A percentile compares a stretch with the other conserved stretches of the same genome.
These are phyloP conservation scores for Caenorhabditis sulstoni DNA, from an alignment of 2,888 invertebrate genomes.

Conservation along the genomic window DNA sequence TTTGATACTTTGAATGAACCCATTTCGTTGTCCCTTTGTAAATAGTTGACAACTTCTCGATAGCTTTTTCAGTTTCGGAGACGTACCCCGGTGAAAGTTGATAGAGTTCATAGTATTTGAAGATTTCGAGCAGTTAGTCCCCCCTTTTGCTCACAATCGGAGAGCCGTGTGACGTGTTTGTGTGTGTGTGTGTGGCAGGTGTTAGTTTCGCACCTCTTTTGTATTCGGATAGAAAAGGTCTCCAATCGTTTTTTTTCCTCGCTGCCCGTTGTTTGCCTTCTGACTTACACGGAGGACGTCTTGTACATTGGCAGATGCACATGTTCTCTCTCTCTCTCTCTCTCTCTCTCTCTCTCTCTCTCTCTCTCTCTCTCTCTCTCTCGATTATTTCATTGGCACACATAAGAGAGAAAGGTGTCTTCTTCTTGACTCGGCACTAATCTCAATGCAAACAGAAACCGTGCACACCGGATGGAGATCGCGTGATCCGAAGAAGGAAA, in stretches of 20 bases:
- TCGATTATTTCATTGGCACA: constrained; percentile 37
- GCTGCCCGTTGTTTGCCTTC: constrained; percentile 7
- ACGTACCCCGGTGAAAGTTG: too few species aligned
- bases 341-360: too few species aligned
- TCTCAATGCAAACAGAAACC: constrained; percentile 13
- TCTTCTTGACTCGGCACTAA: constrained; percentile 6
- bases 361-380: too few species aligned
- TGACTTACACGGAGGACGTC: constrained; percentile 20
- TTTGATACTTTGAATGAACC: too few species aligned
- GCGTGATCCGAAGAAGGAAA: constrained; percentile 9
- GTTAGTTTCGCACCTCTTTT: constrained; percentile 36
- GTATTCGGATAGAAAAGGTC: too few species aligned
- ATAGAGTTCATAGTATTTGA: too few species aligned
- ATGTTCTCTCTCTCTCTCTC: constrained; percentile 1
- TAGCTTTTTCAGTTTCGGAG: too few species aligned
- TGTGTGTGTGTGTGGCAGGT: constrained; percentile 17
- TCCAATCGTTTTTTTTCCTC: constrained; percentile 32
- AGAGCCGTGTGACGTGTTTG: not conserved
- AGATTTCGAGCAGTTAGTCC: too few species aligned
- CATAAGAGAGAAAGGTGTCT: not conserved
- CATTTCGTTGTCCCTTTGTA: too few species aligned
- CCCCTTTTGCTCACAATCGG: too few species aligned
- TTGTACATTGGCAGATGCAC: not conserved
- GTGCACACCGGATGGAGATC: constrained; percentile 9
- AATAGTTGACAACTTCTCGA: too few species aligned